Evolutionary conservation across 2,888 invertebrate genomes (phyloP), one percentile per base, ranked within the genome.

Genomic region (Agrochola lota): DNA sequence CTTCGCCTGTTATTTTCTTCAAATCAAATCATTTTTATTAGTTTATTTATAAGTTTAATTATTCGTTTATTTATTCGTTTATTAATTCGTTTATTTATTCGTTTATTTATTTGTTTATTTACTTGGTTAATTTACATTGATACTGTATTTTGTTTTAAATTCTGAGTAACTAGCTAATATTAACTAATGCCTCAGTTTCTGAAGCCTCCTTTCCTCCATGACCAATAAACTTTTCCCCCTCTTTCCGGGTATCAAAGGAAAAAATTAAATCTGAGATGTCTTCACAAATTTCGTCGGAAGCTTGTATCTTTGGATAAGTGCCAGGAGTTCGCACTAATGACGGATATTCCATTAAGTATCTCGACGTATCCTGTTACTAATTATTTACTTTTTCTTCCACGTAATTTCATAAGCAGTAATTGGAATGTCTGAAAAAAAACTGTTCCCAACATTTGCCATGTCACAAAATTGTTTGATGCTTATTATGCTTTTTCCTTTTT

Each of bases 271-370:
- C 59, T 49, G 55, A 70, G 30, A 63, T 62, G 79, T 78, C 68
- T 62, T 78, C 79, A 43, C 17, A 40, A 78, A 67, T 60, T 84
- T n/a, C 12, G 11, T 49, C 60, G 35, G 55, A 67, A 78, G 46
- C 55, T 52, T 57, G 62, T 84, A 26, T 76, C 83, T 83, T 84
- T 79, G 79, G 79, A 40, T 67, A 67, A 62, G 40, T 78, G 79
- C 79, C 79, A 84, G 8, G 40, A 63, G 35, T 62, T 83, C 35
- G 23, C 12, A 9, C 55, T 84, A 84, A 84, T 84, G 79, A 78
- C 79, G 62, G 46, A 83, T 67, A 40, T 67, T 67, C 15, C 26
- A 35, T 26, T 23, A 83, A 57, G 40, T 64, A 35, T 49, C 57
- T 55, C 9, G 63, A 30, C 7, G 40, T 74, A 74, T 76, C 26